Base-by-base conservation (phyloP, 2,113 vertebrate genomes). In the Leiothrix lutea region DNA sequence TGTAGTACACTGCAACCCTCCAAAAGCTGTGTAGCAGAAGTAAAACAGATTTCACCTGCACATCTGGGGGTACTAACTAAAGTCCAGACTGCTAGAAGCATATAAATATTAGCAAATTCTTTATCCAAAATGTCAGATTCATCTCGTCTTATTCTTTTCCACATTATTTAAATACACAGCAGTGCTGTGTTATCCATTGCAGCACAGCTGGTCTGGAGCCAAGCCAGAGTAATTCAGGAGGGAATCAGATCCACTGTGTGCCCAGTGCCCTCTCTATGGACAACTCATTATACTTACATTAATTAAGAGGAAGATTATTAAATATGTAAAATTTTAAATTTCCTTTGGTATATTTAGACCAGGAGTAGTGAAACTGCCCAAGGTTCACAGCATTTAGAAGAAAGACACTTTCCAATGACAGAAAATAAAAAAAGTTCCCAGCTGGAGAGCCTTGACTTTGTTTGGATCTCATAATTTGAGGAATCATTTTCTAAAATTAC, bases 401-500 rank as follows among this genome's bases (percentile, higher is more conserved):
- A 65, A 53, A 79, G 26, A 29, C 31, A 33, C 5, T 80, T 81
- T 77, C 58, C 56, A 89, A 35, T 77, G 84, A 73, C 61, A 92
- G 54, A 79, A 88, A 80, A 80, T 42, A 70, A 81, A 48, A 48
- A 75, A 92, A 72, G 58, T 89, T 93, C 65, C 67, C 88, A 95
- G 93, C 88, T 94, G 94, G 81, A 90, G n/a, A 95, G 85, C 64
- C 60, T 92, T 80, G 64, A 80, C 79, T 95, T 97, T 83, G 65
- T 93, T 96, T 95, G 60, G 58, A 72, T 93, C 90, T 97, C 92
- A 90, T 85, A 92, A 96, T 95, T 95, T 96, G 92, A 91, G 71
- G 83, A 94, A 96, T 89, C 53, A 86, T 97, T 97, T 96, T 94
- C 90, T 94, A 94, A 97, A 96, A 97, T 95, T 95, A 95, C 93